These are phyloP conservation scores for Coregonus ussuriensis DNA, from an alignment of 2,797 vertebrate genomes.

Conservation along the genomic window DNA sequence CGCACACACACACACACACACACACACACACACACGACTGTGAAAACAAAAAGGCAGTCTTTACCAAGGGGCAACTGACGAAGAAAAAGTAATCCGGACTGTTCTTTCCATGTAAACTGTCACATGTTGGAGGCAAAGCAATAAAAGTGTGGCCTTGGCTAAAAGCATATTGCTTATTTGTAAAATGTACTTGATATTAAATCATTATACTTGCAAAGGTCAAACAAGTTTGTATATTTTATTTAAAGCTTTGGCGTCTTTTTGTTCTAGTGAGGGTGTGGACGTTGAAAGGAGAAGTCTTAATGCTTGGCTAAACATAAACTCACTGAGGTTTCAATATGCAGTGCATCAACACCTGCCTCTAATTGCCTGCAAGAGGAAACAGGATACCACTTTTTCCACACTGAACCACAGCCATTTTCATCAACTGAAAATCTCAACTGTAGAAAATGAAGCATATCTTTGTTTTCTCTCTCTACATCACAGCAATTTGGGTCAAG, in stretches of 20 bases:
- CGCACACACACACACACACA: slow-evolving; percentile 30
- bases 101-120: slow-evolving; percentile 19
- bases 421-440: background rate
- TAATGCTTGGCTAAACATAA: background rate
- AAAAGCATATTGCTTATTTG: too few species aligned
- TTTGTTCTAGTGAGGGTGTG: background rate
- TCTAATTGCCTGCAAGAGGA: background rate
- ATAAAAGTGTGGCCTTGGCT: slow-evolving; percentile 44
- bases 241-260: background rate
- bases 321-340: background rate
- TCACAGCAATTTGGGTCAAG: background rate
- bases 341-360: slow-evolving; percentile 39
- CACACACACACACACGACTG: background rate
- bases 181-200: background rate
- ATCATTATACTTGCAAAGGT: background rate
- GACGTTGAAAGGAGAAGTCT: background rate
- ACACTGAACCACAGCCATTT: background rate
- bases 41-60: slow-evolving; percentile 45
- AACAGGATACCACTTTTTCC: slow-evolving; percentile 33
- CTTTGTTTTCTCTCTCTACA: background rate
- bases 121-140: slow-evolving; percentile 27
- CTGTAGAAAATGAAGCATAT: background rate
- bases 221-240: background rate
- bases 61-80: slow-evolving; percentile 35
- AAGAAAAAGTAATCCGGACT: slow-evolving; percentile 23